Percentiles rank a stretch among this genome's conserved stretches.
These are phyloP conservation scores for Probosciger aterrimus DNA, from an alignment of 2,113 vertebrate genomes.

Conservation along the genomic window DNA sequence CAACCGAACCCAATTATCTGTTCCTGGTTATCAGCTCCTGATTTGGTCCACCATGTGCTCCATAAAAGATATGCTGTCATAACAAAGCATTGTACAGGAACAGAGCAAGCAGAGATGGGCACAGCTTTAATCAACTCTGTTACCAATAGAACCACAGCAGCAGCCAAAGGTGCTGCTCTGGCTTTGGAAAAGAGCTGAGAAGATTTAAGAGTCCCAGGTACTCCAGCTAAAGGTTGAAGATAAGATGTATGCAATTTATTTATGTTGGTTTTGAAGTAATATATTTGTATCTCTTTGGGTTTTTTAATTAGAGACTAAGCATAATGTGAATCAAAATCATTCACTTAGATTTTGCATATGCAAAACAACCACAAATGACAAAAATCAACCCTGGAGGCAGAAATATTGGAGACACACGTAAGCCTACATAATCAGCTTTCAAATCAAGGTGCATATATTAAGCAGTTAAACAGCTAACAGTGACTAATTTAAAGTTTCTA, in stretches of 20 bases:
- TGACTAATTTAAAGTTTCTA: not conserved
- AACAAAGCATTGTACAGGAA: not conserved
- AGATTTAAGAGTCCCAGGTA: not conserved
- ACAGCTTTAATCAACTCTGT: not conserved
- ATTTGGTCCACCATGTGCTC: not conserved
- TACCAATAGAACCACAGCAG: not conserved
- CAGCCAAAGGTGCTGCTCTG: not conserved
- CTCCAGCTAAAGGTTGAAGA: not conserved
- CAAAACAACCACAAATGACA: not conserved
- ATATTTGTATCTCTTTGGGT: not conserved
- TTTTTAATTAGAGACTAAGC: not conserved
- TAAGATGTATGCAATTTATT: not conserved
- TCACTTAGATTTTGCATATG: not conserved
- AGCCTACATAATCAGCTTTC: not conserved
- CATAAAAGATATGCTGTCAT: not conserved
- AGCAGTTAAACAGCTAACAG: not conserved
- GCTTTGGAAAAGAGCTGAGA: not conserved
- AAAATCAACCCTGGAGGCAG: not conserved
- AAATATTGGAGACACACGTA: not conserved
- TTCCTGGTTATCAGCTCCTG: not conserved
- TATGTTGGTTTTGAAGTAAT: not conserved
- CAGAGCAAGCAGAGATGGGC: not conserved
- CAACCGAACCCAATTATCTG: not conserved
- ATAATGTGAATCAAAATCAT: not conserved
- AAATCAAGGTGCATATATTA: not conserved